phyloP scores from a whole-genome alignment of 2,113 vertebrate genomes.

The Machaerirhynchus nigripectus region DNA sequence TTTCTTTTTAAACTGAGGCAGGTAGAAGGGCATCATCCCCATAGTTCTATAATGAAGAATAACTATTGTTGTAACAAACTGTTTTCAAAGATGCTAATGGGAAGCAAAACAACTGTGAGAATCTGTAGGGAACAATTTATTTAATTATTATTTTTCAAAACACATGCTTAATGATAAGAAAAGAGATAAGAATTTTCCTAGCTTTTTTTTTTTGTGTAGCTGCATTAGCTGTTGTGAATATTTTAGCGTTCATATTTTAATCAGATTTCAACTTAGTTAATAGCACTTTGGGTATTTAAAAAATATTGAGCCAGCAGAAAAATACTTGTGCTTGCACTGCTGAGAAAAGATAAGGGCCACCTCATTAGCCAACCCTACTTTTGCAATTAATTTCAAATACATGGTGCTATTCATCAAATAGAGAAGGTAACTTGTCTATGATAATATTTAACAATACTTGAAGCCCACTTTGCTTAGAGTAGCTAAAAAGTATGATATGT shows the following conservation, averaged over 20 bases:
- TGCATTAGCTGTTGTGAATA: conserved; percentile 3
- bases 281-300: conserved; percentile 69
- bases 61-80: conserved; percentile 46
- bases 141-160: conserved; percentile 63
- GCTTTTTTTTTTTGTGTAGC: not conserved
- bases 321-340: conserved; percentile 71
- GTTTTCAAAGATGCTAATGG: conserved; percentile 50
- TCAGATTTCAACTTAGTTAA: conserved; percentile 69
- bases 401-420: conserved; percentile 75
- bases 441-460: conserved; percentile 71
- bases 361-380: conserved; percentile 77
- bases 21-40: not conserved
- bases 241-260: conserved; percentile 40
- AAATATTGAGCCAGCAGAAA: conserved; percentile 74
- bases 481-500: conserved; percentile 57
- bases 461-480: conserved; percentile 45
- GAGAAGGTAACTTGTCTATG: conserved; percentile 73
- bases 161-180: conserved; percentile 44
- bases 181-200: conserved; percentile 5
- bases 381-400: conserved; percentile 80
- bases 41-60: conserved; percentile 20
- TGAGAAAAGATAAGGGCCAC: conserved; percentile 74
- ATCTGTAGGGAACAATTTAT: conserved; percentile 47
- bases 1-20: conserved; percentile 26
- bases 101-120: conserved; percentile 21